Conservation (phyloP, 2,113 vertebrate species). For the Fulica atra region DNA sequence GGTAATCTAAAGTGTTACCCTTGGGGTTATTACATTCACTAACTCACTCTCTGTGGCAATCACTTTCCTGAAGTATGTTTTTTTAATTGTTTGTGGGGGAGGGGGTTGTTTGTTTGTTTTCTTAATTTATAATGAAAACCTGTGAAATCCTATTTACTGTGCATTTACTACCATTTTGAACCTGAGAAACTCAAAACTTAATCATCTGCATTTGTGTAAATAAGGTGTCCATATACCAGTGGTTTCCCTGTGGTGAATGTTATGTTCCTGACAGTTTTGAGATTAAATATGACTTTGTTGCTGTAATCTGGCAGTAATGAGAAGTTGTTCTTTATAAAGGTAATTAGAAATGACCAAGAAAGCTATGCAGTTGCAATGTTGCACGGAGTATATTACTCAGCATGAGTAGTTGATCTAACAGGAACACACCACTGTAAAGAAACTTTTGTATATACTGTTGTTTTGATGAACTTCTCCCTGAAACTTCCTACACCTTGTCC, state of each 20-base stretch:
- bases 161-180: not conserved
- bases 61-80: not conserved
- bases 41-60: not conserved
- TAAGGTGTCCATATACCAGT: not conserved
- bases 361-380: not conserved
- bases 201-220: not conserved
- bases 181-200: not conserved
- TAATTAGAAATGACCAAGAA: constrained; percentile 11
- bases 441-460: not conserved
- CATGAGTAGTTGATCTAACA: not conserved
- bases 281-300: not conserved
- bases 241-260: not conserved
- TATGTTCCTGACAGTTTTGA: not conserved
- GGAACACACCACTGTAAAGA: not conserved
- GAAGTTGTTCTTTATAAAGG: not conserved
- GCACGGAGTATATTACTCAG: not conserved
- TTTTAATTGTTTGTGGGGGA: not conserved
- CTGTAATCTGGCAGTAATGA: not conserved
- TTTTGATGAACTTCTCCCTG: not conserved
- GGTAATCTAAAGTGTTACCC: not conserved
- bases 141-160: not conserved
- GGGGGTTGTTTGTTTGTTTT: too few relatives aligned
- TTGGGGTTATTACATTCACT: not conserved
- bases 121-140: not conserved
- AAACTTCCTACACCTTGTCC: not conserved